Conservation (phyloP, 2,113 vertebrate genomes). For the Hirundichthys speculiger region DNA sequence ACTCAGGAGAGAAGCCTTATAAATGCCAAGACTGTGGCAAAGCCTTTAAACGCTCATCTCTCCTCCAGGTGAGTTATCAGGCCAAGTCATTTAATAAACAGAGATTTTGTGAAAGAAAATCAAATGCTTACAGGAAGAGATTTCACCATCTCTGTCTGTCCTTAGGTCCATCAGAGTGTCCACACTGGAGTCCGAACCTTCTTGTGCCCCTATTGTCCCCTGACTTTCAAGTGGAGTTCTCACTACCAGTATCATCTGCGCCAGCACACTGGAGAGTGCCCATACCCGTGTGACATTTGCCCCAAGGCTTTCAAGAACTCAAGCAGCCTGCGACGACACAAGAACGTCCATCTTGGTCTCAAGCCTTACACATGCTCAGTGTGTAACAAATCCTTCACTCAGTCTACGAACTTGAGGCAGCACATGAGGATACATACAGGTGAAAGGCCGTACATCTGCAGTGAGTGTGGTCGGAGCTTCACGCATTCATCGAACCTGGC, state of each 20-base stretch:
- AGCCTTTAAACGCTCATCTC: conserved; percentile 92
- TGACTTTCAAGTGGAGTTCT: conserved; percentile 94
- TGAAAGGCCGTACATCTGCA: conserved; percentile 80
- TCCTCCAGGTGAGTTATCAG: conserved; percentile 83
- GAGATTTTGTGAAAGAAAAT: not conserved
- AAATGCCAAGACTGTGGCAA: conserved; percentile 90
- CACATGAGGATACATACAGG: conserved; percentile 92
- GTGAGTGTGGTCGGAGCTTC: conserved; percentile 84
- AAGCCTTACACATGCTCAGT: conserved; percentile 87
- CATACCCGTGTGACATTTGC: conserved; percentile 88
- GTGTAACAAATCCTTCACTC: conserved; percentile 90
- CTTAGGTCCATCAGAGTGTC: conserved; percentile 83
- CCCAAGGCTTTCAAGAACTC: conserved; percentile 96
- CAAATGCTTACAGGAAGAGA: not conserved
- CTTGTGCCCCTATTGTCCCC: conserved; percentile 88
- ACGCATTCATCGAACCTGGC: conserved; percentile 90
- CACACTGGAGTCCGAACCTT: conserved; percentile 91
- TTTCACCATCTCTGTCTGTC: conserved; percentile 7
- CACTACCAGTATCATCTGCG: conserved; percentile 96
- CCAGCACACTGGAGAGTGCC: conserved; percentile 92
- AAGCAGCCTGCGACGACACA: conserved; percentile 89
- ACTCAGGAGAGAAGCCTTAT: conserved; percentile 94
- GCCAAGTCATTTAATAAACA: not conserved
- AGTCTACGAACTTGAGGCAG: conserved; percentile 91
- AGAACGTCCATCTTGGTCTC: conserved; percentile 90